Conservation (phyloP, 2,888 invertebrate genomes). For the Pilophorus perplexus region DNA sequence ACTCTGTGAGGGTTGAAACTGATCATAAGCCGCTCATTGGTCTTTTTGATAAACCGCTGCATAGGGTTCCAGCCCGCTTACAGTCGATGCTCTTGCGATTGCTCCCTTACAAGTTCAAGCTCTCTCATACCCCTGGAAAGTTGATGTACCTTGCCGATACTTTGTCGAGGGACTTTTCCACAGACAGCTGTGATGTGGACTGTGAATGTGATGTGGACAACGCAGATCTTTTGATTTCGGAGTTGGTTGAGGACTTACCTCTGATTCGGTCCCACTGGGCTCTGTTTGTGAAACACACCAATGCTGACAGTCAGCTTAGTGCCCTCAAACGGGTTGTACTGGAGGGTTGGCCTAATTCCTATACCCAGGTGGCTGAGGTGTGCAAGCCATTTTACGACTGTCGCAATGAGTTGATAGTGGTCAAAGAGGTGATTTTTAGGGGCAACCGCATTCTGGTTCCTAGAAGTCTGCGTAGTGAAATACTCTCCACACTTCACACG, state of each 20-base stretch:
- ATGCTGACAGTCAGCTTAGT: not conserved
- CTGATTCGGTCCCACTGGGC: not conserved
- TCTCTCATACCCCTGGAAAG: conserved; percentile 48
- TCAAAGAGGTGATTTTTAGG: not conserved
- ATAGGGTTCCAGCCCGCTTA: conserved; percentile 37
- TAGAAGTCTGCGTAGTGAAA: too few relatives aligned
- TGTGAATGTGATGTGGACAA: not conserved
- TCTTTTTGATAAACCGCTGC: conserved; percentile 37
- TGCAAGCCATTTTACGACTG: conserved; percentile 15
- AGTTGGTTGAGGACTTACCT: conserved; percentile 43
- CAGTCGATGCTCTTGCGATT: conserved; percentile 37
- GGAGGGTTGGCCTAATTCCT: not conserved
- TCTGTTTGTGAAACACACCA: not conserved
- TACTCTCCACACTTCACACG: too few relatives aligned
- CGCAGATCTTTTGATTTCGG: not conserved
- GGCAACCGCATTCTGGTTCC: too few relatives aligned
- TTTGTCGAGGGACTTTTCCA: conserved; percentile 9
- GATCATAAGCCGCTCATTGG: conserved; percentile 38
- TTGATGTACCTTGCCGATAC: conserved; percentile 1
- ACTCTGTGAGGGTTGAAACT: conserved; percentile 33
- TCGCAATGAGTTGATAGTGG: not conserved
- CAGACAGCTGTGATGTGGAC: not conserved
- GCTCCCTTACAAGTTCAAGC: conserved; percentile 32
- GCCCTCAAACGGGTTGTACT: not conserved
- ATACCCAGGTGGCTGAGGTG: not conserved